A percentile compares a stretch with the other conserved stretches of the same genome.
These are phyloP conservation scores for Scaptomyza pallida DNA, from an alignment of 1,140 invertebrate genomes.

Conservation along the genomic window DNA sequence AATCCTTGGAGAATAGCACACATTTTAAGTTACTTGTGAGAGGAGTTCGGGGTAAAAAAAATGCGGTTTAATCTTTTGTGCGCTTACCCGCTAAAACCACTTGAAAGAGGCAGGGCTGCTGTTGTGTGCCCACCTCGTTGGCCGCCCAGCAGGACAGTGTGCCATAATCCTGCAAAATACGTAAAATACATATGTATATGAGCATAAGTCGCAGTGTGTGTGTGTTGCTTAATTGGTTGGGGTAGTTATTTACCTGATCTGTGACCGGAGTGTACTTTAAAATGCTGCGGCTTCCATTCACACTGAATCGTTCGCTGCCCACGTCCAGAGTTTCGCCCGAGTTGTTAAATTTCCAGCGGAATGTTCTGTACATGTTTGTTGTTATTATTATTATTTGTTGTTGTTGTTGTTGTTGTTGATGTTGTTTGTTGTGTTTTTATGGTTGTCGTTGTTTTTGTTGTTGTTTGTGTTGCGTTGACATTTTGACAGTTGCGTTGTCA, in stretches of 20 bases:
- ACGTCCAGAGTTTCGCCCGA: slow-evolving; percentile 93
- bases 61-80: background rate
- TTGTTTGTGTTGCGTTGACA: slow-evolving; percentile 70
- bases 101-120: slow-evolving; percentile 91
- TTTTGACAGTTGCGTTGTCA: slow-evolving; percentile 69
- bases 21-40: background rate
- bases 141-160: slow-evolving; percentile 91
- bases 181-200: slow-evolving; percentile 1
- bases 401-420: slow-evolving; percentile 6
- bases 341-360: slow-evolving; percentile 96
- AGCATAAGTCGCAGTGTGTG: background rate
- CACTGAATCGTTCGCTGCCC: slow-evolving; percentile 88
- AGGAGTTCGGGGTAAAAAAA: background rate
- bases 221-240: slow-evolving; percentile 26
- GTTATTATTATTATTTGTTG: slow-evolving; percentile 20
- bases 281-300: slow-evolving; percentile 88
- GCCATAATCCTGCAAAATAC: slow-evolving; percentile 87
- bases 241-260: slow-evolving; percentile 84
- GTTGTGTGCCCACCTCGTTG: slow-evolving; percentile 90
- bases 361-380: slow-evolving; percentile 85
- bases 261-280: slow-evolving; percentile 89
- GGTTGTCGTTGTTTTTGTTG: slow-evolving; percentile 26
- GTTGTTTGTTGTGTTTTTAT: slow-evolving; percentile 1
- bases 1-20: no score
- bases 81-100: slow-evolving; percentile 89